phyloP scores from a whole-genome alignment of 1,140 invertebrate genomes.

The Heliconius congener region DNA sequence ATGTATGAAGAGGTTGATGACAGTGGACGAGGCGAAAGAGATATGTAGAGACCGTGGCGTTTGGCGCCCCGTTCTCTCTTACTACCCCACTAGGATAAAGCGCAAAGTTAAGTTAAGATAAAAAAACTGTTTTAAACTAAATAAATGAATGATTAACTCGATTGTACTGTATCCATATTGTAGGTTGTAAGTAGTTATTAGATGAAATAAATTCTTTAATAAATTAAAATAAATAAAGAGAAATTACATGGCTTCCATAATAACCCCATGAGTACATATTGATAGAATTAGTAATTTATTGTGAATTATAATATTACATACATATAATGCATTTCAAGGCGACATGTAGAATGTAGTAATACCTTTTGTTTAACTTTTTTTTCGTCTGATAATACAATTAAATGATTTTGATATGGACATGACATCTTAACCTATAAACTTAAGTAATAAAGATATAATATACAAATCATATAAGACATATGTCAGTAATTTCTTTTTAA shows the following conservation, averaged over 20 bases:
- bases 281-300: background rate
- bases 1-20: no score
- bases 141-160: no score
- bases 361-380: slow-evolving; percentile 47
- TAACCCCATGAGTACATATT: background rate
- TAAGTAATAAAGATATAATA: slow-evolving; percentile 32
- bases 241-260: slow-evolving; percentile 3
- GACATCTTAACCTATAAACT: slow-evolving; percentile 71
- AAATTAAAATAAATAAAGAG: background rate
- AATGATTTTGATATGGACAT: slow-evolving; percentile 78
- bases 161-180: background rate
- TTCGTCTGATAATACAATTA: slow-evolving; percentile 52
- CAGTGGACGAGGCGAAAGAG: no score
- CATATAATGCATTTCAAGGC: slow-evolving; percentile 11
- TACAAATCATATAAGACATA: slow-evolving; percentile 15
- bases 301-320: background rate
- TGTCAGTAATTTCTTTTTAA: slow-evolving; percentile 14
- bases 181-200: background rate
- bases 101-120: no score
- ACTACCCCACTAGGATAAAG: no score
- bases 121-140: no score
- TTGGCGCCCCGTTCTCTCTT: no score
- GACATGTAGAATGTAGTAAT: slow-evolving; percentile 30
- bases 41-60: no score
- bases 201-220: background rate